Evolutionary conservation across 2,888 invertebrate species (phyloP).

Genomic region (Agrypnus murinus): DNA sequence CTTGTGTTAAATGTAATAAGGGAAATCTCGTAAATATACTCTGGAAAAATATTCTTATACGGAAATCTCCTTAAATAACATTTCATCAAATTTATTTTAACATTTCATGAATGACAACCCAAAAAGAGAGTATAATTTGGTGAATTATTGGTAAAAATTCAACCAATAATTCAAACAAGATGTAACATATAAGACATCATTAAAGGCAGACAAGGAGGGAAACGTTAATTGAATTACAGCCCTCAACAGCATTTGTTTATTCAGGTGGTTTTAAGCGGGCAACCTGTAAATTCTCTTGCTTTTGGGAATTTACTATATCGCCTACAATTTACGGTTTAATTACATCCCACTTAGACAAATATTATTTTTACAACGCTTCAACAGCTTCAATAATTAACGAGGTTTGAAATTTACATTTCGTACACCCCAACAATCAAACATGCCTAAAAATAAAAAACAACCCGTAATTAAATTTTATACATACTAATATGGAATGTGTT

Average conservation of each 20-base stretch:
- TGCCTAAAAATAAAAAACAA: no score
- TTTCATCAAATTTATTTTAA: no score
- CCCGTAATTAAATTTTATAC: no score
- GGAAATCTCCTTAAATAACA: no score
- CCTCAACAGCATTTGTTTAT: conserved; percentile 4
- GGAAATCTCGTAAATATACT: neutral
- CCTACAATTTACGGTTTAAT: conserved; percentile 14
- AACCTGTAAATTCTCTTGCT: conserved; percentile 3
- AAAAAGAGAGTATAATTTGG: no score
- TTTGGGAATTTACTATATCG: conserved; percentile 13
- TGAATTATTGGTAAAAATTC: no score
- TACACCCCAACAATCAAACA: neutral
- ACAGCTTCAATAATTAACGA: conserved; percentile 1
- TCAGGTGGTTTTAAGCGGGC: conserved; percentile 7
- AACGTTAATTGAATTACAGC: neutral
- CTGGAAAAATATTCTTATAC: no score
- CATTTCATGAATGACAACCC: no score
- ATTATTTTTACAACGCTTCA: conserved; percentile 2
- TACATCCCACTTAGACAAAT: conserved; percentile 3
- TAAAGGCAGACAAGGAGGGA: neutral
- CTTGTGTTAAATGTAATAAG: neutral
- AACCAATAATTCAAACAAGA: no score
- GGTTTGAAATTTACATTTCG: neutral
- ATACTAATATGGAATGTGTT: no score
- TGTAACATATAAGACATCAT: neutral